Evolutionary conservation across 2,113 vertebrate genomes (phyloP), one percentile per base, ranked within the genome.

Genomic region (Caranx ignobilis): DNA sequence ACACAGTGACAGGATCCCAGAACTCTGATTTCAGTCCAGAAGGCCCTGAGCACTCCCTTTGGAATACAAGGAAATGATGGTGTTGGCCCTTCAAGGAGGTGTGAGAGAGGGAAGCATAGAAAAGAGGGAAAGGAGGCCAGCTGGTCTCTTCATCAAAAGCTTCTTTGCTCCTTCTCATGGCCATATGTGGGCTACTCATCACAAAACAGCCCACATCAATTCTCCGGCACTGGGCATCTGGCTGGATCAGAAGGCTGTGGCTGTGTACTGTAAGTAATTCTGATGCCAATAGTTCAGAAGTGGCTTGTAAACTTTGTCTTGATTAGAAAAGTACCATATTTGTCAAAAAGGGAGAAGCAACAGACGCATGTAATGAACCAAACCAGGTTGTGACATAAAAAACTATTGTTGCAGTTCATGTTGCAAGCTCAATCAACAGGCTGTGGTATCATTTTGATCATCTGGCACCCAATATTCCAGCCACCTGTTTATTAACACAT

Each of bases 71-170:
- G 75, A 80, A 73, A 81, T 82, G 77, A 87, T 90, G 71, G 91
- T 84, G 54, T 41, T 12, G 3, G 37, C 68, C 72, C 79, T 77
- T 80, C 19, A 82, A 83, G 85, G 85, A 88, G 71, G 84, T 77
- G 75, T 77, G 81, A 72, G 79, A 59, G 68, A 75, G 81, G 10
- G 73, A 64, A 61, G 74, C 66, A 79, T 79, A 79, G 81, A 72
- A 77, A 78, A 81, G 75, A 79, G 57, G 77, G 70, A 87, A 85
- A 87, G 81, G 76, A 72, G 47, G 86, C 77, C 93, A 91, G 88
- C 88, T 93, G 90, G 86, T 87, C 63, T 82, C 71, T 83, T 88
- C 68, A 85, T 89, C 83, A 79, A 81, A 87, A 77, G 73, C 82
- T 64, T 64, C 68, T 89, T 78, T 82, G 39, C 72, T 84, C 76